These are phyloP conservation scores for Leguminivora glycinivorella DNA, from an alignment of 1,140 invertebrate species.

Conservation along the genomic window DNA sequence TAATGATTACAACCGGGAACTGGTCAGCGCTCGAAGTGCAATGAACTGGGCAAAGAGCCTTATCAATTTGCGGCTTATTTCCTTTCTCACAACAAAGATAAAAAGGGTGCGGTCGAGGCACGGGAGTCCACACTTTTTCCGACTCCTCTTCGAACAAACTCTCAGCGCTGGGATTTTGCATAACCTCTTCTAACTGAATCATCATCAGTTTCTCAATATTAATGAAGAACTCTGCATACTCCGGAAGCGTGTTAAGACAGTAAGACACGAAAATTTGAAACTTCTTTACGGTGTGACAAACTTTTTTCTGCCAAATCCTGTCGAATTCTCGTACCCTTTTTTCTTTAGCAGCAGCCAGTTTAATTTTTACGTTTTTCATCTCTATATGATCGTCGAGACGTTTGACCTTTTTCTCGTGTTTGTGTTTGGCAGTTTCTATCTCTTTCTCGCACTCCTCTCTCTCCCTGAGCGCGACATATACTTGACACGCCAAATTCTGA, in stretches of 20 bases:
- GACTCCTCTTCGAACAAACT: conserved; percentile 57
- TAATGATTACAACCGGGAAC: conserved; percentile 61
- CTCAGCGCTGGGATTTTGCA: conserved; percentile 53
- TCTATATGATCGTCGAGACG: conserved; percentile 46
- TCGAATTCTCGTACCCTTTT: conserved; percentile 49
- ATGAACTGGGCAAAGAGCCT: conserved; percentile 58
- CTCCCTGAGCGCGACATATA: conserved; percentile 68
- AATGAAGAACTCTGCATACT: conserved; percentile 67
- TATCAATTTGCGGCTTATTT: conserved; percentile 50
- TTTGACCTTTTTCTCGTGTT: conserved; percentile 57
- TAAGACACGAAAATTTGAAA: conserved; percentile 67
- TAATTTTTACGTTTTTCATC: conserved; percentile 58
- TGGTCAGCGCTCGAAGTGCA: conserved; percentile 56
- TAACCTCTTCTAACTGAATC: conserved; percentile 54
- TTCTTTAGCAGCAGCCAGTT: conserved; percentile 52
- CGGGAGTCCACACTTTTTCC: conserved; percentile 43
- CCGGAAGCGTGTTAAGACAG: conserved; percentile 59
- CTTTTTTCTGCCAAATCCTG: conserved; percentile 62
- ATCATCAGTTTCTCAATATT: conserved; percentile 71
- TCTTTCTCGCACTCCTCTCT: conserved; percentile 54
- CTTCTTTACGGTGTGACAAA: conserved; percentile 62
- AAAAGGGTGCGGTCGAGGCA: conserved; percentile 58
- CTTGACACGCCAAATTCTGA: conserved; percentile 66
- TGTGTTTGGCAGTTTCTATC: conserved; percentile 44
- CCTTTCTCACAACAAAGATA: conserved; percentile 62